Conservation (phyloP, 2,797 vertebrate species). For the Oreochromis mossambicus region DNA sequence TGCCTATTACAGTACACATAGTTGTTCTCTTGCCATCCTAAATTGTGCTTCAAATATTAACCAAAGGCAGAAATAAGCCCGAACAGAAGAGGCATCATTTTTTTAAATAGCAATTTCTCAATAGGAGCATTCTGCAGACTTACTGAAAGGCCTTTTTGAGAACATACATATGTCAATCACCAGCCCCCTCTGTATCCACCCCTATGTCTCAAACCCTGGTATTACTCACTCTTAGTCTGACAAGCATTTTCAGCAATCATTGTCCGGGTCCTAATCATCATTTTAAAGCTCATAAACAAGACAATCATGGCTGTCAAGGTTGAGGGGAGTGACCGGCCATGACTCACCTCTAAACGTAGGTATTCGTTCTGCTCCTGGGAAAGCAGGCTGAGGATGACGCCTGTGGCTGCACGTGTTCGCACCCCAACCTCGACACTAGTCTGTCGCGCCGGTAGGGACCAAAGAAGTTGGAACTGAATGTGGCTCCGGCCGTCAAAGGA, state of each 20-base stretch:
- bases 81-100: conserved; percentile 14
- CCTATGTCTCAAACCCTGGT: conserved; percentile 58
- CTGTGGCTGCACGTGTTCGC: conserved; percentile 75
- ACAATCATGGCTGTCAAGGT: conserved; percentile 41
- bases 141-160: conserved; percentile 34
- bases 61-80: conserved; percentile 40
- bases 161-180: conserved; percentile 56
- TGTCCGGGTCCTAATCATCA: conserved; percentile 38
- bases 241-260: conserved; percentile 49
- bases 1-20: not conserved
- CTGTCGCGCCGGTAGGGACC: conserved; percentile 70
- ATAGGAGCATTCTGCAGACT: conserved; percentile 14
- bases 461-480: conserved; percentile 79
- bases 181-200: conserved; percentile 50
- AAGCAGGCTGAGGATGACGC: conserved; percentile 77
- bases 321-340: not conserved
- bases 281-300: conserved; percentile 43
- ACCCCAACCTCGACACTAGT: conserved; percentile 76
- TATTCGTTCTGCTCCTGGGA: conserved; percentile 82
- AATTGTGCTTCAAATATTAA: conserved; percentile 21
- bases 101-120: conserved; percentile 26
- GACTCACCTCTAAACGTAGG: conserved; percentile 84
- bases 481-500: conserved; percentile 83
- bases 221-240: conserved; percentile 65
- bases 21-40: not conserved